Base-by-base conservation (phyloP, 2,888 invertebrate species). In the Gibbula magus region DNA sequence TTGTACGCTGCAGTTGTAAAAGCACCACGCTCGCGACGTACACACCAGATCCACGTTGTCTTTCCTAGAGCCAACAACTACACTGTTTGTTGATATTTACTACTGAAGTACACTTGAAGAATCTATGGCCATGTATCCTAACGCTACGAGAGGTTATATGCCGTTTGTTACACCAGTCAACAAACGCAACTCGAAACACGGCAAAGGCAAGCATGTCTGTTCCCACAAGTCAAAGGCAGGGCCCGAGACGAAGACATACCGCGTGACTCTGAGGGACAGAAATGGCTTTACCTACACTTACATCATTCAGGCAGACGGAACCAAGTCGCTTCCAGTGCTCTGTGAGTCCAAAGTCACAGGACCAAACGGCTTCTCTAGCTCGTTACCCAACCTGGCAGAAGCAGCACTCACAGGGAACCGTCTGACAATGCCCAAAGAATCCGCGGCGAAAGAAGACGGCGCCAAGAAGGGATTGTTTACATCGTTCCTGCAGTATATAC, bases 111-210 rank as follows among this genome's bases (percentile, higher is more conserved):
- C 10, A 20, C 35, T 0, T 73, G 18, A 29, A 35, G 13, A 29
- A n/a, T 35, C 75, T 61, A 89, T 89, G 89, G 89, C 89, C 52
- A 91, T 91, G 91, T 91, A 89, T 83, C 91, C 91, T 8, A 91
- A 90, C 80, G 91, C 91, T 77, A 86, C 90, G 51, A 83, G 83
- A 77, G 91, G 91, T 80, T 90, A 88, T 84, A 91, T 91, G 91
- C 91, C 91, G 25, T 91, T 90, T 82, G 89, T 90, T 18, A 84
- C 81, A n/a, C 86, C 87, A n/a, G 86, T 87, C 5, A 87, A 88
- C 81, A 88, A 85, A 74, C 79, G 84, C 35, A 82, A 79, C 61
- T 80, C 87, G 52, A 88, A 88, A 79, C 85, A 86, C 67, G 83
- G 83, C 54, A 88, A 88, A 86, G 86, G 86, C 51, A 88, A 88